Conservation (phyloP, 2,888 invertebrate species). For the Agrochola circellaris region DNA sequence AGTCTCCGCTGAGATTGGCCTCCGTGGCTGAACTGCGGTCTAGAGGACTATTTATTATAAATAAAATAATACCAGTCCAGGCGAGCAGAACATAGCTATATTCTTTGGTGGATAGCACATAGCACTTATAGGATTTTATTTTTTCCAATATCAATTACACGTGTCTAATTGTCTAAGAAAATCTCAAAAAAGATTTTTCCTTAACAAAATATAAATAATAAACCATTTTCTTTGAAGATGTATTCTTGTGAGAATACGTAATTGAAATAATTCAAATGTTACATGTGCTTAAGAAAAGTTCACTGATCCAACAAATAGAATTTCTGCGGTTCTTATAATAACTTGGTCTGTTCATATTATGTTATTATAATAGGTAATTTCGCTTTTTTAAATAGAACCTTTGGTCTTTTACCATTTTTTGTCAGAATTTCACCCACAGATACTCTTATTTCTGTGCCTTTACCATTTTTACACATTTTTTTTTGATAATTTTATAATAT, state of each 20-base stretch:
- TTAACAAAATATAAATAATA: neutral
- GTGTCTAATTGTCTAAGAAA: neutral
- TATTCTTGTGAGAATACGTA: slow-evolving; percentile 33
- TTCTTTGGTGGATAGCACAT: no score
- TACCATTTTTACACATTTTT: no score
- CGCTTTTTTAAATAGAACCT: neutral
- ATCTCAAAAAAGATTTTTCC: slow-evolving; percentile 1
- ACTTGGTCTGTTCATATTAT: neutral
- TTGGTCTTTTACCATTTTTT: no score
- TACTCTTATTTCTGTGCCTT: neutral
- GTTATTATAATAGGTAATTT: neutral
- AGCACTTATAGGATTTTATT: no score
- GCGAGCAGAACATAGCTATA: no score
- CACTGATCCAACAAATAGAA: slow-evolving; percentile 50
- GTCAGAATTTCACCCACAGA: neutral
- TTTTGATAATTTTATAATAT: no score
- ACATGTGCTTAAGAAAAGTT: slow-evolving; percentile 19
- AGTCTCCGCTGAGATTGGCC: no score
- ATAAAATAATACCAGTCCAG: no score
- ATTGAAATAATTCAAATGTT: slow-evolving; percentile 44
- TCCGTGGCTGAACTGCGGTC: no score
- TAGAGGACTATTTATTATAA: no score
- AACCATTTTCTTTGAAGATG: slow-evolving; percentile 43
- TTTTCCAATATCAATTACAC: neutral
- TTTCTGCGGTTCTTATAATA: slow-evolving; percentile 21